Base-by-base conservation (phyloP, 2,888 invertebrate species). In the Leptinotarsa peninsularis region DNA sequence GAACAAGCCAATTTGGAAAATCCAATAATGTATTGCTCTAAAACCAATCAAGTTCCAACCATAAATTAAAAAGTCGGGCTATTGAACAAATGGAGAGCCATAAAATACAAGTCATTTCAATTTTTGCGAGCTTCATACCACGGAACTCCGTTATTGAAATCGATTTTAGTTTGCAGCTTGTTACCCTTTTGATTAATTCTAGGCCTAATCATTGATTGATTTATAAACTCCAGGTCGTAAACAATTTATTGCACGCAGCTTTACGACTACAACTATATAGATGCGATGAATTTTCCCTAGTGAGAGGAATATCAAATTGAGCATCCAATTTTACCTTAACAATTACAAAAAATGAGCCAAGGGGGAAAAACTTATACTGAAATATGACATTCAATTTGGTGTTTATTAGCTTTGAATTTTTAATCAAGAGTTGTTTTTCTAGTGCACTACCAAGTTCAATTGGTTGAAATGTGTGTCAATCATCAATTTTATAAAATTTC, bases 181-280 rank as follows among this genome's bases (percentile, higher is more conserved):
- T 68, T 75, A 75, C 67, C 56, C 73, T 70, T 68, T 77, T 81
- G 81, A 81, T 79, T 81, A 77, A 80, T 80, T 69, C 76, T 74
- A 43, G 69, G 70, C 71, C 70, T 77, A 75, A 71, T 76, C 73
- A 72, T 56, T 79, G 80, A 81, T 80, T 81, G 80, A 81, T 81
- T 80, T 78, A 80, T 79, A 78, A 79, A 79, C 79, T 80, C 0
- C 14, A n/a, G 79, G 74, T 70, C 73, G 70, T 76, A 69, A 76
- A 76, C 4, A 58, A 58, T 21, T 21, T 58, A 58, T 21, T 58
- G 21, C n/a, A 21, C 14, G 21, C 58, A 58, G 18, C 58, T n/a
- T 58, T 21, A 58, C 18, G 17, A 18, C 58, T 21, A 58, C 21
- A 21, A 14, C 18, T 18, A n/a, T 58, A 58, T n/a, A n/a, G 18